These are phyloP conservation scores for Agrochola macilenta DNA, from an alignment of 2,888 invertebrate species.

Conservation along the genomic window DNA sequence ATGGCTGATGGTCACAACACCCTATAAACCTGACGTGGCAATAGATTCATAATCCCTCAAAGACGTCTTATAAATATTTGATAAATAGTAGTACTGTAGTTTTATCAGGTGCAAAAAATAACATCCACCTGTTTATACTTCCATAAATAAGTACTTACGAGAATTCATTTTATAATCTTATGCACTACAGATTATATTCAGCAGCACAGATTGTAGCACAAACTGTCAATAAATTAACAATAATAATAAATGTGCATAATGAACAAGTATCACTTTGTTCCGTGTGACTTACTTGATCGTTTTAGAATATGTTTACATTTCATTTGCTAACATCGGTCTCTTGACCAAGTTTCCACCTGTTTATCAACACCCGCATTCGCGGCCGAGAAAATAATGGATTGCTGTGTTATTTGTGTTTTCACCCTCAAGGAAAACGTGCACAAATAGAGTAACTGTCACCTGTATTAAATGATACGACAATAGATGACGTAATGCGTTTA, in stretches of 20 bases:
- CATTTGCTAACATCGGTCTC: slow-evolving; percentile 20
- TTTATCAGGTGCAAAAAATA: neutral
- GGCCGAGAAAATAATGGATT: slow-evolving; percentile 50
- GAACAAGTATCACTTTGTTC: slow-evolving; percentile 23
- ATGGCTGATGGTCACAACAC: neutral
- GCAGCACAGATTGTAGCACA: slow-evolving; percentile 4
- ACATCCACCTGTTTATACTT: neutral
- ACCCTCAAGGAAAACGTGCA: slow-evolving; percentile 22
- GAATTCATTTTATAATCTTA: slow-evolving; percentile 13
- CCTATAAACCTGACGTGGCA: neutral
- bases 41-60: neutral
- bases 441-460: slow-evolving; percentile 30
- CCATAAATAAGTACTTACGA: neutral
- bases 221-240: slow-evolving; percentile 19
- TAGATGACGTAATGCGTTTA: slow-evolving; percentile 49
- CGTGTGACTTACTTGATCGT: slow-evolving; percentile 14
- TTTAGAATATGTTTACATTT: slow-evolving; percentile 48
- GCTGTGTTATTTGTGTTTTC: slow-evolving; percentile 29
- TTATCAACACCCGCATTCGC: slow-evolving; percentile 30
- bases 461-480: slow-evolving; percentile 32
- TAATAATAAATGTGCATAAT: slow-evolving; percentile 15
- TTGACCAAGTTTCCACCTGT: slow-evolving; percentile 37
- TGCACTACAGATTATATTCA: slow-evolving; percentile 8
- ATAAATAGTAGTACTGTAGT: too few relatives aligned
- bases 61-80: neutral